phyloP scores from a whole-genome alignment of 2,888 invertebrate species.

The Pterostichus madidus region DNA sequence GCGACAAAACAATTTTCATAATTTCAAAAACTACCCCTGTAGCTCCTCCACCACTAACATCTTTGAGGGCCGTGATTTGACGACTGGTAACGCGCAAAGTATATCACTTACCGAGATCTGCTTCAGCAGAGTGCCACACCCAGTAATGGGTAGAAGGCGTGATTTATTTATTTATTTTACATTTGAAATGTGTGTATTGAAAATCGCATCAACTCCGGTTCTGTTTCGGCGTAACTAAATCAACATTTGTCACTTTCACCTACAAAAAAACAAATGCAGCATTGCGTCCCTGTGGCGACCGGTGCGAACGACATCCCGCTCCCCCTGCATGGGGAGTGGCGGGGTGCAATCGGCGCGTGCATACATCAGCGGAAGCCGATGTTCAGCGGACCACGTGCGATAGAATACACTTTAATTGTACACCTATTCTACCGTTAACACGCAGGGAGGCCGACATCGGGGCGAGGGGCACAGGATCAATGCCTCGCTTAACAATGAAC shows the following conservation, averaged over 20 bases:
- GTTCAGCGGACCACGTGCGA: conserved; percentile 72
- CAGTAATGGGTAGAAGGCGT: too few relatives aligned
- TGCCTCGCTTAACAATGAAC: conserved; percentile 65
- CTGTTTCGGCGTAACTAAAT: conserved; percentile 42
- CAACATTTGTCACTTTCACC: conserved; percentile 51
- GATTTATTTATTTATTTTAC: too few relatives aligned
- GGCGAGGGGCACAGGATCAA: conserved; percentile 42
- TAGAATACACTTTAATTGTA: conserved; percentile 72
- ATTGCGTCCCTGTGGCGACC: conserved; percentile 24
- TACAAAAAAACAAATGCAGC: conserved; percentile 40
- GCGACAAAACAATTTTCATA: too few relatives aligned
- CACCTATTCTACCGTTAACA: conserved; percentile 71
- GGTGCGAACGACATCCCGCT: conserved; percentile 25
- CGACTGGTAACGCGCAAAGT: too few relatives aligned
- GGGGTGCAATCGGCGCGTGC: conserved; percentile 67
- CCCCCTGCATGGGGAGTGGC: background rate
- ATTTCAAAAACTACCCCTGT: too few relatives aligned
- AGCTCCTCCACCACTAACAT: too few relatives aligned
- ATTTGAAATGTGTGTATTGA: background rate
- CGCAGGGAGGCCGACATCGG: conserved; percentile 42
- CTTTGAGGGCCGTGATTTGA: too few relatives aligned
- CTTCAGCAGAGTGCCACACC: too few relatives aligned
- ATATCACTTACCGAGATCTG: too few relatives aligned
- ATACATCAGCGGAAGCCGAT: conserved; percentile 68
- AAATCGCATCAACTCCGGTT: conserved; percentile 18